phyloP scores from a whole-genome alignment of 2,113 vertebrate species.

The Trematocara unimaculatum region DNA sequence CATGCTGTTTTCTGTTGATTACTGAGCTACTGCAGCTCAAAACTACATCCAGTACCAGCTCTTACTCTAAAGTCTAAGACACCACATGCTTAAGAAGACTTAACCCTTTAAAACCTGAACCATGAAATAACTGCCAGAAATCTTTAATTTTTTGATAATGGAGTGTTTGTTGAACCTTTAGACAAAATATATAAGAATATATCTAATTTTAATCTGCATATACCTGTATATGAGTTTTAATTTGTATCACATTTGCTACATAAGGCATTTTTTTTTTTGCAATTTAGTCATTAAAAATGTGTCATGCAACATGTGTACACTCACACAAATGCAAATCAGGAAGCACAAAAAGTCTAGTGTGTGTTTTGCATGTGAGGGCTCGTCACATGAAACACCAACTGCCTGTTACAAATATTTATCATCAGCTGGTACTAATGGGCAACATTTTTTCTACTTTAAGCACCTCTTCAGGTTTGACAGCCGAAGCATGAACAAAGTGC shows the following conservation, averaged over 20 bases:
- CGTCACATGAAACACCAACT: background rate
- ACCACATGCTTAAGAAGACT: background rate
- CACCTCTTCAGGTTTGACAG: background rate
- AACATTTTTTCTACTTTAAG: background rate
- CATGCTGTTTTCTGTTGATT: background rate
- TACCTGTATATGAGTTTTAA: background rate
- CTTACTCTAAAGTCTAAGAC: background rate
- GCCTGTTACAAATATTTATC: background rate
- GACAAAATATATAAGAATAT: background rate
- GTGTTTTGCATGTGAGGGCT: background rate
- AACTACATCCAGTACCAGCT: background rate
- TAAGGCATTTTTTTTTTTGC: background rate
- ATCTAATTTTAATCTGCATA: background rate
- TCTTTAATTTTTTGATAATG: background rate
- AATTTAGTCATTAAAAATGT: background rate
- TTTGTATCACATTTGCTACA: background rate
- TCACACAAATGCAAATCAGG: background rate
- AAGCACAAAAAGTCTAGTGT: background rate
- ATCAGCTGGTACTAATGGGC: background rate
- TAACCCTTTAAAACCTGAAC: background rate
- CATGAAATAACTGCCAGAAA: background rate
- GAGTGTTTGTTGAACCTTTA: background rate
- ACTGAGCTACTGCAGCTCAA: background rate
- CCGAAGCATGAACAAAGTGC: background rate
- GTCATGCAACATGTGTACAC: background rate